These are phyloP conservation scores for Octodon degus DNA, from an alignment of 2,113 vertebrate genomes.

Conservation along the genomic window DNA sequence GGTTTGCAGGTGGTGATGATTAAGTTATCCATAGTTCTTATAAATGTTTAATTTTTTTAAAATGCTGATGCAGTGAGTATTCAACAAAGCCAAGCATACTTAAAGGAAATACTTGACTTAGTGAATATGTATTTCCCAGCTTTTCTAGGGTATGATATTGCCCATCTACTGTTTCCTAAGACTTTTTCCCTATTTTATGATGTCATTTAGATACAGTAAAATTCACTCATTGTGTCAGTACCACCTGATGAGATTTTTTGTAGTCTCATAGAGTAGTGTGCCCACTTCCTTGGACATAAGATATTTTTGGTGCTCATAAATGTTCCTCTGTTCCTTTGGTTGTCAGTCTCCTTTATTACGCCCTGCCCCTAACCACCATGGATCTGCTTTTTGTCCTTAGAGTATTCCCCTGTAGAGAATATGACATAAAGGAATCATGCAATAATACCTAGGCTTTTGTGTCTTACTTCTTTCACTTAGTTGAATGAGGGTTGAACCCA, in stretches of 20 bases:
- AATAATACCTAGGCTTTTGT: neutral
- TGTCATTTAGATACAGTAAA: neutral
- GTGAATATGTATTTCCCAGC: neutral
- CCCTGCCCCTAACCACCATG: neutral
- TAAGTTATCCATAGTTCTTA: neutral
- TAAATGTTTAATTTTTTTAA: neutral
- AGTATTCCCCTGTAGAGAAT: neutral
- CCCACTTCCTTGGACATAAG: neutral
- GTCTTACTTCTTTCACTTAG: neutral
- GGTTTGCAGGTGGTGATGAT: neutral
- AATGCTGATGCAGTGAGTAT: neutral
- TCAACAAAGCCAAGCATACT: neutral
- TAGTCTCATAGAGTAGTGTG: neutral
- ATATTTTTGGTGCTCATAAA: neutral
- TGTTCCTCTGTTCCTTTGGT: fast-evolving
- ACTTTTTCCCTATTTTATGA: neutral
- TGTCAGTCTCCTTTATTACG: fast-evolving
- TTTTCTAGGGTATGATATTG: fast-evolving
- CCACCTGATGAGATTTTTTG: neutral
- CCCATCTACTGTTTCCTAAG: neutral
- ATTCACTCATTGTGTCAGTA: neutral
- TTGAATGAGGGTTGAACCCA: neutral
- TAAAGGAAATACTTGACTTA: neutral
- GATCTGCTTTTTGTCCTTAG: neutral
- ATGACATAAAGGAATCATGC: neutral